phyloP scores from a whole-genome alignment of 2,797 vertebrate genomes.

The Cottoperca gobio region DNA sequence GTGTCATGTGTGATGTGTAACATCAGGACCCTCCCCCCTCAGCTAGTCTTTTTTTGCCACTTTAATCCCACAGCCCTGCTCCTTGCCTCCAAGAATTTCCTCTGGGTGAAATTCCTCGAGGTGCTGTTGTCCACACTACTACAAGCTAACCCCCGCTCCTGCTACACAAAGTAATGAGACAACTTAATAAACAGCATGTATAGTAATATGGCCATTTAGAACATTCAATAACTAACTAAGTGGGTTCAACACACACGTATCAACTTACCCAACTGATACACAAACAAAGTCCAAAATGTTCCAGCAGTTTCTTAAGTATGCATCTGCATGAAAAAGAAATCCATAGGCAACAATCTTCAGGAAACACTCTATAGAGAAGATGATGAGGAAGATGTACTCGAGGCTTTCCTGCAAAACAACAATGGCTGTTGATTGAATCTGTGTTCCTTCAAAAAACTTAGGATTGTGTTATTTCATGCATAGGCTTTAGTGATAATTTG shows the following conservation, averaged over 20 bases:
- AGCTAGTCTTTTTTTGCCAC: no score
- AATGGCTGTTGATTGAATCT: neutral
- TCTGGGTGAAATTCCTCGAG: no score
- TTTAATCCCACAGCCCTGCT: no score
- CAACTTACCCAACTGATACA: constrained; percentile 91
- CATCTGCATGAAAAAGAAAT: constrained; percentile 92
- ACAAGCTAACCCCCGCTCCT: no score
- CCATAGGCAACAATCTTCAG: constrained; percentile 95
- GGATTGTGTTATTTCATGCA: neutral
- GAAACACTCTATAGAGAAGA: constrained; percentile 93
- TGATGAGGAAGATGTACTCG: constrained; percentile 94
- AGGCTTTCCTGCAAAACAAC: constrained; percentile 89
- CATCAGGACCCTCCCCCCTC: no score
- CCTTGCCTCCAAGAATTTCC: no score
- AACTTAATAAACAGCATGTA: neutral
- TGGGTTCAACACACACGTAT: neutral
- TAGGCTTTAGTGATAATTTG: neutral
- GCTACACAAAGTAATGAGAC: neutral
- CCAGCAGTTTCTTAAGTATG: constrained; percentile 94
- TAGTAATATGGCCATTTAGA: neutral
- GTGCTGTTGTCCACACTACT: no score
- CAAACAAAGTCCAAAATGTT: constrained; percentile 95
- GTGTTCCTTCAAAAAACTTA: neutral
- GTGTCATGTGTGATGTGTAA: no score
- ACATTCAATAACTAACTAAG: neutral